Evolutionary conservation across 2,888 invertebrate genomes (phyloP).

Genomic region (Cheilosia vulpina): DNA sequence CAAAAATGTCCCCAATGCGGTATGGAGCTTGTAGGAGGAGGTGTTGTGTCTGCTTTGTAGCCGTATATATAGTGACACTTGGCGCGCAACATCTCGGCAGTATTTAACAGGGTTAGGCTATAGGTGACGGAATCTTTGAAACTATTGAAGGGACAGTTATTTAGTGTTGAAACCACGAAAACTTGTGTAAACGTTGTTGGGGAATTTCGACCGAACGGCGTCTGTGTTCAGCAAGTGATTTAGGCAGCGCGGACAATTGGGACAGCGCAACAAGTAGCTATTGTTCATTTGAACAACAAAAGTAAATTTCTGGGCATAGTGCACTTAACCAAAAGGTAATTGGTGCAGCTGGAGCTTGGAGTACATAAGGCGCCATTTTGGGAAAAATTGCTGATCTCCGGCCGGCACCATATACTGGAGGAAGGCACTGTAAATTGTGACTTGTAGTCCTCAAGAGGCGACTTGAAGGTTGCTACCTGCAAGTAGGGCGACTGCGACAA

Average conservation of each 20-base stretch:
- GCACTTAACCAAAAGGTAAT: background rate
- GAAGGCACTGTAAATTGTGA: too few species aligned
- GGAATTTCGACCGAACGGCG: background rate
- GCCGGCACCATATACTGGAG: too few species aligned
- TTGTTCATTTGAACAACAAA: background rate
- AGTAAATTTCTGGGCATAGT: background rate
- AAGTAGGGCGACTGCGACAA: too few species aligned
- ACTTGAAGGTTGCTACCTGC: too few species aligned
- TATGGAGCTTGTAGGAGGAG: constrained; percentile 7
- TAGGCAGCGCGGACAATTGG: background rate
- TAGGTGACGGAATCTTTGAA: constrained; percentile 32
- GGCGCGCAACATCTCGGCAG: constrained; percentile 21
- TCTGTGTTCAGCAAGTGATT: background rate
- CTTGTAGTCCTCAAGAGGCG: too few species aligned
- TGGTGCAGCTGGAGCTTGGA: too few species aligned
- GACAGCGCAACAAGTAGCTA: constrained; percentile 1
- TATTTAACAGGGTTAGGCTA: constrained; percentile 15
- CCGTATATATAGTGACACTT: constrained; percentile 26
- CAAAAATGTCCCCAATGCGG: constrained; percentile 52
- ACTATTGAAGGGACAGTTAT: constrained; percentile 34
- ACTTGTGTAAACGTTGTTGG: constrained; percentile 13
- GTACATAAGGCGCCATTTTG: too few species aligned
- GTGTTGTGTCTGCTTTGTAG: constrained; percentile 1
- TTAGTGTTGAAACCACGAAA: constrained; percentile 34
- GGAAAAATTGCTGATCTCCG: too few species aligned